Percentiles rank a stretch among this genome's conserved stretches.
phyloP scores from a whole-genome alignment of 1,140 invertebrate species.

The Bombus ignitus region DNA sequence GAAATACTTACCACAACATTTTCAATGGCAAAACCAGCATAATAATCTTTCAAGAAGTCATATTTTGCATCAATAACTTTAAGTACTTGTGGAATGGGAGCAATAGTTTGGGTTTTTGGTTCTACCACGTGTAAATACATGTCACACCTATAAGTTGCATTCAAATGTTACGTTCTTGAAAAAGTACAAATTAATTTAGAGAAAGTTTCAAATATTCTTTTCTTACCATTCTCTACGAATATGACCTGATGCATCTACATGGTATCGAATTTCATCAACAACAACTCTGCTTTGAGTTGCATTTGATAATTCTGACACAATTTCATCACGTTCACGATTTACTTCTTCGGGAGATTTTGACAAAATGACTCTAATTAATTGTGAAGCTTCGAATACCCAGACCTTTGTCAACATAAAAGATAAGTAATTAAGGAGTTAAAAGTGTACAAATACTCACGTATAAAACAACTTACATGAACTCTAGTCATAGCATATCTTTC shows the following conservation, averaged over 20 bases:
- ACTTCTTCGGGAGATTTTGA: constrained; percentile 90
- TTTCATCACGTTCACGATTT: constrained; percentile 86
- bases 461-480: constrained; percentile 87
- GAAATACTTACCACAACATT: constrained; percentile 87
- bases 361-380: constrained; percentile 91
- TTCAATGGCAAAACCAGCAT: constrained; percentile 91
- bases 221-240: constrained; percentile 87
- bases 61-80: constrained; percentile 94
- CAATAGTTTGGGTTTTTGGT: constrained; percentile 88
- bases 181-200: not conserved
- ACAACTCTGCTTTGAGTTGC: constrained; percentile 90
- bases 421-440: constrained; percentile 17
- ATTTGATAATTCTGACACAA: constrained; percentile 88
- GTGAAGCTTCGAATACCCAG: constrained; percentile 92
- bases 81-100: constrained; percentile 90
- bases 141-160: constrained; percentile 87
- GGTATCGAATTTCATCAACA: constrained; percentile 90
- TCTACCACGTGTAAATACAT: constrained; percentile 94
- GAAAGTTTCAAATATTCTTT: not conserved
- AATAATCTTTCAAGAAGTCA: constrained; percentile 90
- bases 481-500: constrained; percentile 89
- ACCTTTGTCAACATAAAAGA: constrained; percentile 82
- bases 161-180: constrained; percentile 10
- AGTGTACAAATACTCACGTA: not conserved
- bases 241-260: constrained; percentile 87